Evolutionary conservation across 2,888 invertebrate genomes (phyloP).

Genomic region (Abrostola tripartita): DNA sequence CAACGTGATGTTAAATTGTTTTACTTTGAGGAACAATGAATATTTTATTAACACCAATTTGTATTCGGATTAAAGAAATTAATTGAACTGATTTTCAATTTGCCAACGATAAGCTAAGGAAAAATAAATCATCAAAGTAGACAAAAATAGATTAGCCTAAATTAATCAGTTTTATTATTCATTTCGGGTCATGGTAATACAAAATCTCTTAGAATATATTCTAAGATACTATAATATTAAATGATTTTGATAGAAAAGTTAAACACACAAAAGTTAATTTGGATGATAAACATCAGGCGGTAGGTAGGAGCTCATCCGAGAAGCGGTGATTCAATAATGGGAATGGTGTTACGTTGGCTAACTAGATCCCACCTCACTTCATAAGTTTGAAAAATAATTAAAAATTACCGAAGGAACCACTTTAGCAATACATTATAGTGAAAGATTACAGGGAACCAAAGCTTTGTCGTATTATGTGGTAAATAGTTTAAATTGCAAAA

Average conservation of each 20-base stretch:
- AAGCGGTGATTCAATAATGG: conserved; percentile 61
- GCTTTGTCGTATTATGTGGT: not conserved
- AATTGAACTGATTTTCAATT: not conserved
- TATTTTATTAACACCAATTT: conserved; percentile 1
- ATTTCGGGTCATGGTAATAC: not conserved
- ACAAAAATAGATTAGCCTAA: conserved; percentile 1
- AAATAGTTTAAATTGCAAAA: conserved; percentile 12
- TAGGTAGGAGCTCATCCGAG: conserved; percentile 46
- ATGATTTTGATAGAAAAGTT: conserved; percentile 8
- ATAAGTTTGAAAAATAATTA: conserved; percentile 57
- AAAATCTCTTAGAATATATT: not conserved
- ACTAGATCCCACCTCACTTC: conserved; percentile 51
- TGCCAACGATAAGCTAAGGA: not conserved
- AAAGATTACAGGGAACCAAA: conserved; percentile 11
- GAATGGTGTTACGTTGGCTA: conserved; percentile 56
- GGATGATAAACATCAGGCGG: conserved; percentile 28
- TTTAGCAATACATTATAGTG: conserved; percentile 6
- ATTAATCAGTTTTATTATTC: not conserved
- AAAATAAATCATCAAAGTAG: not conserved
- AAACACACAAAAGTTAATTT: conserved; percentile 38
- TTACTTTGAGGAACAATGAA: conserved; percentile 12
- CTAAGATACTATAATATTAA: not conserved
- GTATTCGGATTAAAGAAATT: conserved; percentile 9
- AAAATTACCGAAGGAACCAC: conserved; percentile 26
- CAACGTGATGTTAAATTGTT: conserved; percentile 16